These are phyloP conservation scores for Heterotis niloticus DNA, from an alignment of 2,113 vertebrate genomes.

Conservation along the genomic window DNA sequence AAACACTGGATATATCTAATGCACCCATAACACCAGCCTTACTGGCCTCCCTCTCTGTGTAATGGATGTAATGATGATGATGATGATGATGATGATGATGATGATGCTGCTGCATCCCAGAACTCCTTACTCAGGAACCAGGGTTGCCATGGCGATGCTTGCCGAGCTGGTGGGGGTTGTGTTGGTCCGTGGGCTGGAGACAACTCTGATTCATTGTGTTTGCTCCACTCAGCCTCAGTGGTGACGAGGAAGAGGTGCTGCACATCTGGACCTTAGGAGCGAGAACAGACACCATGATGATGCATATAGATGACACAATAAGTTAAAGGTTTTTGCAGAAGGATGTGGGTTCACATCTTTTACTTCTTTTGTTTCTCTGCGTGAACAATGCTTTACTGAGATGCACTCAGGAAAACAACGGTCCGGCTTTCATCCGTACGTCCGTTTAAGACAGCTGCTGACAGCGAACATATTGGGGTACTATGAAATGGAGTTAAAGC, in stretches of 20 bases:
- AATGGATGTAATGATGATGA: conserved; percentile 41
- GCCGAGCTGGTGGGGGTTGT: conserved; percentile 31
- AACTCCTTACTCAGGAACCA: conserved; percentile 45
- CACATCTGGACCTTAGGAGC: conserved; percentile 37
- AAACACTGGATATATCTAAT: neutral
- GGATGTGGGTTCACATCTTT: neutral
- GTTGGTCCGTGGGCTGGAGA: conserved; percentile 29
- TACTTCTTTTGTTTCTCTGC: no score
- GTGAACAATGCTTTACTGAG: no score
- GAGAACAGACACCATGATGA: no score
- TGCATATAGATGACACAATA: no score
- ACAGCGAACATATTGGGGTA: no score
- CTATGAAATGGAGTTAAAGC: no score
- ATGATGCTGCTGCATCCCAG: conserved; percentile 45
- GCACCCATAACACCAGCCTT: neutral
- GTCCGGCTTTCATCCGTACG: no score
- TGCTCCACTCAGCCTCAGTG: conserved; percentile 47
- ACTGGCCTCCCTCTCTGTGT: conserved; percentile 27
- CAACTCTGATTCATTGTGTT: conserved; percentile 47
- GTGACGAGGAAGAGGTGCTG: conserved; percentile 34
- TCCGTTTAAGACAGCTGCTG: no score
- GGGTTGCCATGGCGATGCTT: conserved; percentile 44
- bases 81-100: conserved; percentile 42
- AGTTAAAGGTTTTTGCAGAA: neutral
- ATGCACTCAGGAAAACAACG: no score